Percentiles rank a stretch among this genome's conserved stretches.
These are phyloP conservation scores for Semibalanus balanoides DNA, from an alignment of 1,140 invertebrate genomes.

Conservation along the genomic window DNA sequence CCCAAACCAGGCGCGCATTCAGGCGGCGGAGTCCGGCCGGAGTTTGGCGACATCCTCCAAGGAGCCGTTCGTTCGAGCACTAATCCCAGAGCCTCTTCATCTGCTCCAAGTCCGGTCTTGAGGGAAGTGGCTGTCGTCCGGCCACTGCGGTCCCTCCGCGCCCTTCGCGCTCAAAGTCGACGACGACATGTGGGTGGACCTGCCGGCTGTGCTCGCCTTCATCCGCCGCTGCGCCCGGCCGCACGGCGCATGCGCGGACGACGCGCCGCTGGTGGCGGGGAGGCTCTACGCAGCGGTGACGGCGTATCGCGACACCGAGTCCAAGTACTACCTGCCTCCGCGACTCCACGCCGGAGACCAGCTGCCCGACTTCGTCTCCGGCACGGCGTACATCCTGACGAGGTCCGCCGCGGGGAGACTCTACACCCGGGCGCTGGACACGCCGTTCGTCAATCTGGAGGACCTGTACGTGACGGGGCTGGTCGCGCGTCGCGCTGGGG, in stretches of 20 bases:
- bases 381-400: conserved; percentile 25
- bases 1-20: no score
- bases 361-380: conserved; percentile 25
- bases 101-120: no score
- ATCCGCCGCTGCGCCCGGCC: conserved; percentile 3
- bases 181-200: conserved; percentile 23
- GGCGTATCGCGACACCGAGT: conserved; percentile 9
- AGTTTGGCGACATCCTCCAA: no score
- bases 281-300: conserved; percentile 21
- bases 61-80: no score
- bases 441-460: conserved; percentile 30
- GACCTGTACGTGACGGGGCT: conserved; percentile 36
- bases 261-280: conserved; percentile 14
- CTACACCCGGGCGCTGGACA: conserved; percentile 20
- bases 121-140: conserved; percentile 18
- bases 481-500: conserved; percentile 22
- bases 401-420: conserved; percentile 17
- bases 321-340: conserved; percentile 9
- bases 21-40: no score
- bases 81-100: no score
- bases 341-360: conserved; percentile 17
- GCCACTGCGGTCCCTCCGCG: conserved; percentile 15
- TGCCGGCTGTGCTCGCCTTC: conserved; percentile 14
- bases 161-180: conserved; percentile 22
- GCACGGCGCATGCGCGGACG: conserved; percentile 16